A percentile compares a stretch with the other conserved stretches of the same genome.
phyloP scores from a whole-genome alignment of 2,888 invertebrate genomes.

The Shargacucullia verbasci region DNA sequence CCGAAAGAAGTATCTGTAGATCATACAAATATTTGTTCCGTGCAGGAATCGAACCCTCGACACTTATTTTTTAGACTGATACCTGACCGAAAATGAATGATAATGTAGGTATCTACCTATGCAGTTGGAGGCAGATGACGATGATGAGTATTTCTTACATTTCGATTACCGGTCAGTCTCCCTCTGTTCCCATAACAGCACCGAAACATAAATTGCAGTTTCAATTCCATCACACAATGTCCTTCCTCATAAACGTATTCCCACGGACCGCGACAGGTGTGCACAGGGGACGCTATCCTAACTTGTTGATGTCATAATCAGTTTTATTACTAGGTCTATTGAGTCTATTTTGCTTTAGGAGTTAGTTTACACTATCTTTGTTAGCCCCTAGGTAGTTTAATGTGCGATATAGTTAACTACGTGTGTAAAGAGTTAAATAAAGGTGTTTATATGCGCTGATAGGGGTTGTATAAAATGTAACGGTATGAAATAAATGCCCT shows the following conservation, averaged over 20 bases:
- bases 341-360: slow-evolving; percentile 14
- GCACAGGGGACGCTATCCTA: slow-evolving; percentile 21
- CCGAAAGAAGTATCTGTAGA: too few relatives aligned
- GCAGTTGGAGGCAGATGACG: too few relatives aligned
- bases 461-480: slow-evolving; percentile 22
- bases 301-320: slow-evolving; percentile 1
- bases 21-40: too few relatives aligned
- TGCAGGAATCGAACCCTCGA: too few relatives aligned
- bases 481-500: too few relatives aligned
- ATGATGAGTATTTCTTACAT: too few relatives aligned
- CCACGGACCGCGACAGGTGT: slow-evolving; percentile 77
- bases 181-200: background rate
- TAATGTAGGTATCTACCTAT: too few relatives aligned
- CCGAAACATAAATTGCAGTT: slow-evolving; percentile 44
- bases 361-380: slow-evolving; percentile 33
- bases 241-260: slow-evolving; percentile 62
- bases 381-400: slow-evolving; percentile 42
- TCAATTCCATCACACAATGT: slow-evolving; percentile 60
- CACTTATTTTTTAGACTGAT: too few relatives aligned
- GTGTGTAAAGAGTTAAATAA: slow-evolving; percentile 47
- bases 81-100: too few relatives aligned
- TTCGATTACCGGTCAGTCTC: background rate
- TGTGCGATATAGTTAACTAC: slow-evolving; percentile 32
- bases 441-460: slow-evolving; percentile 30
- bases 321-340: background rate